Percentiles rank a stretch among this genome's conserved stretches.
Conservation (phyloP, 2,113 vertebrate species). For the Redunca redunca region DNA sequence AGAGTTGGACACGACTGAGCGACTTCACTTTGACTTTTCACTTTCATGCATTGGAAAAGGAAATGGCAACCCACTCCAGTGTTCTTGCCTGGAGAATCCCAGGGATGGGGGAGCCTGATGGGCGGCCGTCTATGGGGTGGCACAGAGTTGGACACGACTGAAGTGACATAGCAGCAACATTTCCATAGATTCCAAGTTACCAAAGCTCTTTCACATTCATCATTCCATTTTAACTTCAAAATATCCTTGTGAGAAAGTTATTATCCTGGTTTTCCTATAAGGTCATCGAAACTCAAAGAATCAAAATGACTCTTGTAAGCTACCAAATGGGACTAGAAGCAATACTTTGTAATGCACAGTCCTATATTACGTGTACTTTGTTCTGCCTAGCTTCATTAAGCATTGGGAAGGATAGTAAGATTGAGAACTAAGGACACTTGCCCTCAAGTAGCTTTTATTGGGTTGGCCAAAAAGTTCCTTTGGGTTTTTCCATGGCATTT, state of each 20-base stretch:
- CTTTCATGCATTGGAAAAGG: too few species aligned
- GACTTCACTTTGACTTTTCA: too few species aligned
- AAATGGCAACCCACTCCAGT: too few species aligned
- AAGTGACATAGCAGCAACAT: neutral
- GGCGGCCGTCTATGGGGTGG: too few species aligned
- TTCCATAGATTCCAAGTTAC: neutral
- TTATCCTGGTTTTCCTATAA: neutral
- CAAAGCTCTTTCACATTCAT: conserved; percentile 16
- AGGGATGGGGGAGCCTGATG: too few species aligned
- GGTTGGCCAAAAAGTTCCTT: neutral
- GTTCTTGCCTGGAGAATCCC: too few species aligned
- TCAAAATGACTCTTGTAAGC: neutral
- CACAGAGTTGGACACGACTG: too few species aligned
- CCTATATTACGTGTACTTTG: neutral
- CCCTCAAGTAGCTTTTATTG: neutral
- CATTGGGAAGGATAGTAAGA: neutral
- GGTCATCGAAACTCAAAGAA: neutral
- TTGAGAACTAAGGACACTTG: neutral
- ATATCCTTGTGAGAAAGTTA: neutral
- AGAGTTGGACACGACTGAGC: too few species aligned
- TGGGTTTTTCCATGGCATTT: neutral
- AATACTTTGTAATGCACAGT: neutral
- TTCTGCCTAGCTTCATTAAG: neutral
- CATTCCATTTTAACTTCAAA: neutral
- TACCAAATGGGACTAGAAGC: neutral